phyloP scores from a whole-genome alignment of 2,113 vertebrate genomes.

The Ailurus styani region DNA sequence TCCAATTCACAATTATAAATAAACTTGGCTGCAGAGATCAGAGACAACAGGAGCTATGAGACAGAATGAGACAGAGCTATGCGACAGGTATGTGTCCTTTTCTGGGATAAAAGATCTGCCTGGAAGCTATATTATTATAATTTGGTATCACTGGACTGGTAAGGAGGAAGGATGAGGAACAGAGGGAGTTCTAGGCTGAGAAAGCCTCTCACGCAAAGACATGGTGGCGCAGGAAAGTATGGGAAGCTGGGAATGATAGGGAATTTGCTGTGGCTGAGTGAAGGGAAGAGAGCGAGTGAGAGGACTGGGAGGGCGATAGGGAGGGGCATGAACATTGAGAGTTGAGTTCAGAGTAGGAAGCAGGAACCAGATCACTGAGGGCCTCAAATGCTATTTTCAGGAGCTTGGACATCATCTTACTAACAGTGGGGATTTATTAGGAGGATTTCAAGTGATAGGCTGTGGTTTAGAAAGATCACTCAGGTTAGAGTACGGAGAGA shows the following conservation, averaged over 20 bases:
- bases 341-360: not conserved
- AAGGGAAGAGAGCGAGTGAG: not conserved
- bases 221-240: not conserved
- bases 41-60: not conserved
- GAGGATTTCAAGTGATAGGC: not conserved
- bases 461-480: not conserved
- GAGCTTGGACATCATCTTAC: not conserved
- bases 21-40: not conserved
- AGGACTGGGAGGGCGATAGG: not conserved
- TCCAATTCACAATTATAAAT: slow-evolving; percentile 26
- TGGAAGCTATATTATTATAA: not conserved
- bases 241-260: not conserved
- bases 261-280: not conserved
- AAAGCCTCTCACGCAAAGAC: not conserved
- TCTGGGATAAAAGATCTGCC: not conserved
- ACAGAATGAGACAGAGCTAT: not conserved
- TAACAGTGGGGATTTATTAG: not conserved
- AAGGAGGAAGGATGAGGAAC: not conserved
- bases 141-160: not conserved
- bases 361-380: not conserved
- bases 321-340: not conserved
- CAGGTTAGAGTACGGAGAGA: not conserved
- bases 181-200: not conserved
- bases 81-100: not conserved
- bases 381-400: not conserved